These are phyloP conservation scores for Mongoloraphidia duomilia DNA, from an alignment of 2,888 invertebrate genomes.

Conservation along the genomic window DNA sequence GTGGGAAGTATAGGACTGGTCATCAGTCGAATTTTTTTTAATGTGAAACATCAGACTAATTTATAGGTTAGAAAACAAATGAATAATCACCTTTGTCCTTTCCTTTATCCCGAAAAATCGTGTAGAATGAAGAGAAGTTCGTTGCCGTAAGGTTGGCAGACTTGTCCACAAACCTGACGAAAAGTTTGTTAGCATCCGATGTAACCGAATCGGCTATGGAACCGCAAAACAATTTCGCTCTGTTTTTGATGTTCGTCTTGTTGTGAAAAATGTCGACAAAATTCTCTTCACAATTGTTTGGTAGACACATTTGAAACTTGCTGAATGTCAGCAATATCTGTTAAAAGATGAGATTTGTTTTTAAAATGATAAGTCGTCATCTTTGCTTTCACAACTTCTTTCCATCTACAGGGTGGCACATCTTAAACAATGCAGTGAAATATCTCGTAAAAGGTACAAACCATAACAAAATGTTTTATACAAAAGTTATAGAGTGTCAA, in stretches of 20 bases:
- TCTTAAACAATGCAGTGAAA: too few relatives aligned
- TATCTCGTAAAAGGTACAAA: too few relatives aligned
- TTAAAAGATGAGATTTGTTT: slow-evolving; percentile 18
- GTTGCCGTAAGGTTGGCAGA: slow-evolving; percentile 39
- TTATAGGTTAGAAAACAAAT: slow-evolving; percentile 5
- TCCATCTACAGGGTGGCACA: too few relatives aligned
- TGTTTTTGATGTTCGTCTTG: slow-evolving; percentile 43
- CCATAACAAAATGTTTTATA: too few relatives aligned
- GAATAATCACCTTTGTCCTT: slow-evolving; percentile 30
- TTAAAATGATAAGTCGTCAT: too few relatives aligned
- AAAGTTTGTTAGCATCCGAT: slow-evolving; percentile 51
- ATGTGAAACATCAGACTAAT: slow-evolving; percentile 8
- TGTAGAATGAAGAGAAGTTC: slow-evolving; percentile 57
- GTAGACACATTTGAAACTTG: slow-evolving; percentile 47
- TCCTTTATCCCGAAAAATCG: slow-evolving; percentile 52
- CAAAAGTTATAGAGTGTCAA: too few relatives aligned
- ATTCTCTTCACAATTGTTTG: slow-evolving; percentile 66
- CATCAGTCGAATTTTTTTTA: too few relatives aligned
- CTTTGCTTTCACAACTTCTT: too few relatives aligned
- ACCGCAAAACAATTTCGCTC: slow-evolving; percentile 64
- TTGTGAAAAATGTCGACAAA: slow-evolving; percentile 59
- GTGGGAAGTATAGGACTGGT: too few relatives aligned
- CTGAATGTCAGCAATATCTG: slow-evolving; percentile 58
- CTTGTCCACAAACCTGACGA: slow-evolving; percentile 48
- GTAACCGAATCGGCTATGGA: slow-evolving; percentile 67